A percentile compares a stretch with the other conserved stretches of the same genome.
These are phyloP conservation scores for Cataglyphis cursor DNA, from an alignment of 2,888 invertebrate species.

Conservation along the genomic window DNA sequence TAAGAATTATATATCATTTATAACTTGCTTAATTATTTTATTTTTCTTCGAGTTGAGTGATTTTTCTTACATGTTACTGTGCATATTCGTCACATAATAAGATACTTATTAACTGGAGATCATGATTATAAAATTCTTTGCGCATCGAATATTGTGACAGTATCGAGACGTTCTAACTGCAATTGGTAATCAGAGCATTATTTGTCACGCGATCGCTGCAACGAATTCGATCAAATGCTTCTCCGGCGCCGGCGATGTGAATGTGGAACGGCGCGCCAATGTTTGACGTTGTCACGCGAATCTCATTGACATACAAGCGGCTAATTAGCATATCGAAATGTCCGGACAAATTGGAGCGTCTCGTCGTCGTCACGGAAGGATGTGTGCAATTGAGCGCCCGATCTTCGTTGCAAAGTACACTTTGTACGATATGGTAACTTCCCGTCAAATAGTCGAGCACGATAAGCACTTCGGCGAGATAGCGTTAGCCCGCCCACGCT, in stretches of 20 bases:
- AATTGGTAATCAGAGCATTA: not conserved
- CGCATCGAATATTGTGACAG: not conserved
- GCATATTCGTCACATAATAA: not conserved
- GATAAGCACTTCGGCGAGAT: conserved; percentile 3
- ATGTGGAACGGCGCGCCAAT: conserved; percentile 55
- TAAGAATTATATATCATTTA: not conserved
- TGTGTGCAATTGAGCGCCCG: conserved; percentile 25
- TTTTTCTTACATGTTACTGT: no score
- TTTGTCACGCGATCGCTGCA: conserved; percentile 17
- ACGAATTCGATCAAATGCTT: conserved; percentile 48
- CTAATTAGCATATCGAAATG: conserved; percentile 60
- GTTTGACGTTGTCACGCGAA: conserved; percentile 59
- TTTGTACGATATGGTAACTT: not conserved
- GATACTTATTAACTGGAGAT: not conserved
- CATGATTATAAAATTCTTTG: not conserved
- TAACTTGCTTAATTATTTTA: not conserved
- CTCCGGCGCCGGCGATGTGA: conserved; percentile 17
- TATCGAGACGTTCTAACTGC: conserved; percentile 17
- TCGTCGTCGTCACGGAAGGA: conserved; percentile 10
- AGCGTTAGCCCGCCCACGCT: not conserved
- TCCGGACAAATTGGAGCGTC: conserved; percentile 54
- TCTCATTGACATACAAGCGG: conserved; percentile 68
- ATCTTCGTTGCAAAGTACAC: conserved; percentile 18
- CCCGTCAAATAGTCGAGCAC: not conserved
- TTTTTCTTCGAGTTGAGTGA: not conserved